Conservation (phyloP, 2,888 invertebrate genomes). For the Protonemura montana region DNA sequence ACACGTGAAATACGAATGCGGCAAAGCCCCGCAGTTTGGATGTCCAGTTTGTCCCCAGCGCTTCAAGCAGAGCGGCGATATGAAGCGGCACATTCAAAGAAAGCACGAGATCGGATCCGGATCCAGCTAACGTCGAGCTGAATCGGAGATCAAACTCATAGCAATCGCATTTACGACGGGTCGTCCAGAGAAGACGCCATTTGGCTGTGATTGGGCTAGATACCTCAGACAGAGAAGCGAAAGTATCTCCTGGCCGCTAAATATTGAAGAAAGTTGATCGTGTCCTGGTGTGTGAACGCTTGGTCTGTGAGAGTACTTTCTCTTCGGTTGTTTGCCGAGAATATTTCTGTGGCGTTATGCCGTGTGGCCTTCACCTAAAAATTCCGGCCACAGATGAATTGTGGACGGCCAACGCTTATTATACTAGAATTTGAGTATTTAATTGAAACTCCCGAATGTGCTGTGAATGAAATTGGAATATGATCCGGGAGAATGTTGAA, state of each 20-base stretch:
- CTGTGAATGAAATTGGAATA: background rate
- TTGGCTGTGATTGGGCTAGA: too few relatives aligned
- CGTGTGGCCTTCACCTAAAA: background rate
- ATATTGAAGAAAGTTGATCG: too few relatives aligned
- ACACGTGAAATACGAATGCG: constrained; percentile 58
- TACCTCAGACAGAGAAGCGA: too few relatives aligned
- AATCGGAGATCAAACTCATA: background rate
- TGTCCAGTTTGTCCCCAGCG: constrained; percentile 57
- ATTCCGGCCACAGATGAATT: background rate
- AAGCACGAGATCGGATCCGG: background rate
- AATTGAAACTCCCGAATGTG: background rate
- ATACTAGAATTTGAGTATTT: background rate
- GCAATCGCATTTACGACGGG: too few relatives aligned
- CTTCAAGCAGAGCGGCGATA: background rate
- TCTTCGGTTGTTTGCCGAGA: too few relatives aligned
- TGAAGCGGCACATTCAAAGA: background rate
- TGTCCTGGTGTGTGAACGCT: too few relatives aligned
- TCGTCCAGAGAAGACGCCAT: too few relatives aligned
- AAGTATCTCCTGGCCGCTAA: too few relatives aligned
- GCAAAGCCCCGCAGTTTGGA: constrained; percentile 57
- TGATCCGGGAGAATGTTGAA: background rate
- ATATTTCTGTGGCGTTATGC: too few relatives aligned
- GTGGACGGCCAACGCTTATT: background rate
- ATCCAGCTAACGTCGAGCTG: background rate
- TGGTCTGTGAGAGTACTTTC: too few relatives aligned